phyloP scores from a whole-genome alignment of 2,888 invertebrate genomes.

The Lissocephala sabroskyi region DNA sequence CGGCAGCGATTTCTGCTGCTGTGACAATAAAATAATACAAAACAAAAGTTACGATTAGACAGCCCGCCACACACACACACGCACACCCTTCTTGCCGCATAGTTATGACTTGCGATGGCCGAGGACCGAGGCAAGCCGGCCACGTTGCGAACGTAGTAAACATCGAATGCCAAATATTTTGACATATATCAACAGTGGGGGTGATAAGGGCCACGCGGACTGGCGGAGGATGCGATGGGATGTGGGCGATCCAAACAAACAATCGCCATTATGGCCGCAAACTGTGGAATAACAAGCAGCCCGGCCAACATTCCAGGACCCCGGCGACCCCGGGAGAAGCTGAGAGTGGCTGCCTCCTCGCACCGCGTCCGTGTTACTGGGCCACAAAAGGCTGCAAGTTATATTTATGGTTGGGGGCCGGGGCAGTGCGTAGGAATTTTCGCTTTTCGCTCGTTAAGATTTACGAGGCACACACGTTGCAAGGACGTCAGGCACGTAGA shows the following conservation, averaged over 20 bases:
- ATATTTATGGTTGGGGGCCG: constrained; percentile 50
- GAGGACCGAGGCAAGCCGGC: constrained; percentile 4
- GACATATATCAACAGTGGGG: constrained; percentile 54
- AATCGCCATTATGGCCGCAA: constrained; percentile 55
- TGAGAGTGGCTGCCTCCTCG: too few species aligned
- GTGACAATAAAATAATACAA: constrained; percentile 60
- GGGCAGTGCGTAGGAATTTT: constrained; percentile 53
- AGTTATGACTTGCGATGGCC: constrained; percentile 35
- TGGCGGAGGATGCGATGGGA: background rate
- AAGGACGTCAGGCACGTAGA: constrained; percentile 22
- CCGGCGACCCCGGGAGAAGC: too few species aligned
- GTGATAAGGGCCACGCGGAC: too few species aligned
- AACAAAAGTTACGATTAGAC: constrained; percentile 59
- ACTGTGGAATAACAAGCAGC: constrained; percentile 45
- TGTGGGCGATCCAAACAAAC: constrained; percentile 19
- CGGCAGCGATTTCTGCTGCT: constrained; percentile 30
- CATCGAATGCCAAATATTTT: constrained; percentile 67
- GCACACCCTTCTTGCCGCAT: constrained; percentile 7
- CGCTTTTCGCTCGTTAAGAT: constrained; percentile 62
- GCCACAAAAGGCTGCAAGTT: constrained; percentile 28
- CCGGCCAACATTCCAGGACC: too few species aligned
- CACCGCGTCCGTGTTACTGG: too few species aligned
- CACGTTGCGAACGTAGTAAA: constrained; percentile 45
- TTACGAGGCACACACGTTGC: constrained; percentile 43
- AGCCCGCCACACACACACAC: constrained; percentile 8